Evolutionary conservation across 2,888 invertebrate genomes (phyloP).

Genomic region (Epirrhoe alternata): DNA sequence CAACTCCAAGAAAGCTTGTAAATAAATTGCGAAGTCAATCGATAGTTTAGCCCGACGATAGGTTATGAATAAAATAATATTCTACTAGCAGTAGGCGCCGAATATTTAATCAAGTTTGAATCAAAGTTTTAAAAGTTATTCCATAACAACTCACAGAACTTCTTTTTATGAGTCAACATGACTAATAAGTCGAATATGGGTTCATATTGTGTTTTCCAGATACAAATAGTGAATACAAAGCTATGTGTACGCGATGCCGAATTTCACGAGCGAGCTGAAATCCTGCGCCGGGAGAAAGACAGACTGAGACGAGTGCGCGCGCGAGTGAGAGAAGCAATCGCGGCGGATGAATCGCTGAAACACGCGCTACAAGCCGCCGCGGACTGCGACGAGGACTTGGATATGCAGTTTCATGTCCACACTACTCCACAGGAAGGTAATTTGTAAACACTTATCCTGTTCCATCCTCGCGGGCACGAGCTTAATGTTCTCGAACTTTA

Average conservation of each 20-base stretch:
- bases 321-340: slow-evolving; percentile 64
- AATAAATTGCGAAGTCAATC: slow-evolving; percentile 18
- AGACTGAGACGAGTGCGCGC: slow-evolving; percentile 60
- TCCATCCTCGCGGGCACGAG: too few relatives aligned
- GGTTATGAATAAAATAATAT: not conserved
- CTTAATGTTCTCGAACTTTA: not conserved
- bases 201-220: slow-evolving; percentile 50
- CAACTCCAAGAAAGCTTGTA: slow-evolving; percentile 3
- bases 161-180: not conserved
- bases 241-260: slow-evolving; percentile 67
- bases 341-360: slow-evolving; percentile 58
- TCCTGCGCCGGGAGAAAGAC: slow-evolving; percentile 57
- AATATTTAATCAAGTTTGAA: not conserved
- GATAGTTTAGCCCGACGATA: slow-evolving; percentile 4
- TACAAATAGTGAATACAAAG: slow-evolving; percentile 72
- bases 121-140: not conserved
- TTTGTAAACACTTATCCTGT: not conserved
- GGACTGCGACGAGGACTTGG: slow-evolving; percentile 48
- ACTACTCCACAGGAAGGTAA: slow-evolving; percentile 59
- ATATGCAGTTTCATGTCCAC: slow-evolving; percentile 45
- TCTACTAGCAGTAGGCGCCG: not conserved
- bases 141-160: not conserved
- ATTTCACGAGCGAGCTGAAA: slow-evolving; percentile 60
- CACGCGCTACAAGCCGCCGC: slow-evolving; percentile 49
- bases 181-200: not conserved